Evolutionary conservation across 2,888 invertebrate species (phyloP).

Genomic region (Melieria crassipennis): DNA sequence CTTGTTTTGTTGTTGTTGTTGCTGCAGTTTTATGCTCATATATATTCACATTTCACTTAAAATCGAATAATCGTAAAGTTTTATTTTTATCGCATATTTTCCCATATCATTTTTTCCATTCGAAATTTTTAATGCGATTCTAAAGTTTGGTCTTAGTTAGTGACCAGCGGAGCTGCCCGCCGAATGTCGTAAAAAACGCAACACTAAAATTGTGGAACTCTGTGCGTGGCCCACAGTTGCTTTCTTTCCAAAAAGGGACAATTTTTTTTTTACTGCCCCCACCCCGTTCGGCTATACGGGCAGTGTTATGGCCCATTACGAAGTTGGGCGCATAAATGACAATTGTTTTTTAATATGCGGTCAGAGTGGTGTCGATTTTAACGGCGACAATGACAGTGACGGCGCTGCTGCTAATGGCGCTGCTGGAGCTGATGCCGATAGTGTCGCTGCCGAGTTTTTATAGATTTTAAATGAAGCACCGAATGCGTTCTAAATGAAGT

Average conservation of each 20-base stretch:
- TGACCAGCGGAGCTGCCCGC: too few relatives aligned
- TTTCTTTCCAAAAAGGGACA: too few relatives aligned
- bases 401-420: not conserved
- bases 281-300: too few relatives aligned
- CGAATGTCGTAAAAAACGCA: too few relatives aligned
- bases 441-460: too few relatives aligned
- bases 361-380: conserved; percentile 29
- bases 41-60: conserved; percentile 22
- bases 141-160: not conserved
- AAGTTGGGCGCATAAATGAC: conserved; percentile 25
- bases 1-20: not conserved
- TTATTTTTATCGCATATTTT: conserved; percentile 17
- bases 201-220: too few relatives aligned
- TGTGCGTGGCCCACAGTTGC: too few relatives aligned
- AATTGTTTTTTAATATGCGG: conserved; percentile 31
- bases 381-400: conserved; percentile 18
- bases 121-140: conserved; percentile 1
- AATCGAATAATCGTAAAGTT: conserved; percentile 30
- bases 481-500: too few relatives aligned
- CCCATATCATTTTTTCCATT: not conserved
- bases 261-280: too few relatives aligned
- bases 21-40: not conserved
- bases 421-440: too few relatives aligned
- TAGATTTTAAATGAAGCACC: too few relatives aligned
- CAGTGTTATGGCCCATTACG: conserved; percentile 22